Evolutionary conservation across 2,113 vertebrate genomes (phyloP).

Genomic region (Saguinus imperator): DNA sequence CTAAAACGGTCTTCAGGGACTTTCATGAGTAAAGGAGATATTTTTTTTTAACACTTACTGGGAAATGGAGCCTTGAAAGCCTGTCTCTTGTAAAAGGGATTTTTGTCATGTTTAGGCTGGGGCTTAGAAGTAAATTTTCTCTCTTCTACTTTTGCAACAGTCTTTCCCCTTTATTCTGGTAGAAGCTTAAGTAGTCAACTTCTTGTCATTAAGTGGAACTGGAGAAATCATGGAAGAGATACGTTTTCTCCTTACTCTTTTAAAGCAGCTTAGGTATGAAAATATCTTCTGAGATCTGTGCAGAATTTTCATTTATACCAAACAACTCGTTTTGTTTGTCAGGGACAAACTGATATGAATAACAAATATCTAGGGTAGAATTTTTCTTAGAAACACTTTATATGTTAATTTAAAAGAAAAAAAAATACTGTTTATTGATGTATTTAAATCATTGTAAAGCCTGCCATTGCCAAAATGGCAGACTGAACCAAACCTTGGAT

Average conservation of each 20-base stretch:
- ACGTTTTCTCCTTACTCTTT: neutral
- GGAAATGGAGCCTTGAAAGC: constrained; percentile 31
- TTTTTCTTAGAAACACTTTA: constrained; percentile 51
- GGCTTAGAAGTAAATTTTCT: neutral
- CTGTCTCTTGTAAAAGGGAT: constrained; percentile 13
- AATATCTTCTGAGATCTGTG: neutral
- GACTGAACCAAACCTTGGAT: neutral
- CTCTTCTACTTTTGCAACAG: constrained; percentile 2
- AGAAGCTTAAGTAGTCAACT: neutral
- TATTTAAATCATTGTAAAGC: neutral
- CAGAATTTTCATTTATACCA: constrained; percentile 42
- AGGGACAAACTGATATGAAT: constrained; percentile 13
- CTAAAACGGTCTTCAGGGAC: constrained; percentile 18
- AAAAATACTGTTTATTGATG: constrained; percentile 66
- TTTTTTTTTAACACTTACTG: constrained; percentile 50
- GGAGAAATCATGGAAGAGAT: neutral
- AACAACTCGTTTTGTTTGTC: constrained; percentile 72
- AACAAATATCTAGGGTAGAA: neutral
- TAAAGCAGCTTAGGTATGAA: neutral
- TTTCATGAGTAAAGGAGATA: constrained; percentile 14
- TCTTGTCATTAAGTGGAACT: constrained; percentile 20
- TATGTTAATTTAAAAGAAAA: neutral
- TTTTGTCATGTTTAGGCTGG: constrained; percentile 27
- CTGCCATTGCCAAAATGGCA: neutral
- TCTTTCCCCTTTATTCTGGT: neutral